phyloP scores from a whole-genome alignment of 2,888 invertebrate species.

The Ectropis crepuscularia region DNA sequence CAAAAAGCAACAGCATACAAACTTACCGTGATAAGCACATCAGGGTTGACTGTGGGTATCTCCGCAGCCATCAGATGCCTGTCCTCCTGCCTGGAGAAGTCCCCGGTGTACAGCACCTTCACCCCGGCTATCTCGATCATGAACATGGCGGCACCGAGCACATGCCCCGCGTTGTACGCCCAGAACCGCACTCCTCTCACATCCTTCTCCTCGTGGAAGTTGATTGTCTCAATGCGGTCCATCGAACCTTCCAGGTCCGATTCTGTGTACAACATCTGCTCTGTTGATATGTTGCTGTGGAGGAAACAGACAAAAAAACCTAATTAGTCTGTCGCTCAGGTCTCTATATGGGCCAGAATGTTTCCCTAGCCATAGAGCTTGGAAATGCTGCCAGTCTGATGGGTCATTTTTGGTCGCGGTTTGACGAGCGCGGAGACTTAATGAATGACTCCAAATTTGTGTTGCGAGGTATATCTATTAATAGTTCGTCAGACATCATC shows the following conservation, averaged over 20 bases:
- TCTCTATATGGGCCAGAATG: too few species aligned
- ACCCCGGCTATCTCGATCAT: constrained; percentile 99
- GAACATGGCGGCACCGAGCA: constrained; percentile 99
- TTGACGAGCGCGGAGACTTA: too few species aligned
- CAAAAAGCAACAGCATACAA: too few species aligned
- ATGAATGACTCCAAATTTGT: too few species aligned
- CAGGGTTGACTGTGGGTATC: constrained; percentile 97
- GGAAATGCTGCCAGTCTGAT: too few species aligned
- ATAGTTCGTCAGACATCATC: too few species aligned
- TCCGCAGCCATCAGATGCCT: constrained; percentile 99
- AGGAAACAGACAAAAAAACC: background rate
- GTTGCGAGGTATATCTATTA: too few species aligned
- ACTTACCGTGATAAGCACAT: constrained; percentile 96
- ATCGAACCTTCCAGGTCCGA: constrained; percentile 98
- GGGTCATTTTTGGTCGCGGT: too few species aligned
- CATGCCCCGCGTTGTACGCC: constrained; percentile 99
- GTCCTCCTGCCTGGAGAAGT: constrained; percentile 99
- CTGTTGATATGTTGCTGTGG: constrained; percentile 95
- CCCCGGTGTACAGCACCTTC: constrained; percentile 97
- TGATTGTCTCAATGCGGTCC: constrained; percentile 99
- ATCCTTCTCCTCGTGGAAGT: constrained; percentile 99
- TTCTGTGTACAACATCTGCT: constrained; percentile 98
- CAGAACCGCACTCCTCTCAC: constrained; percentile 98
- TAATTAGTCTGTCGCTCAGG: too few species aligned
- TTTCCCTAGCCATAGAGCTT: too few species aligned